Percentiles rank a stretch among this genome's conserved stretches.
These are phyloP conservation scores for Tiliacea citrago DNA, from an alignment of 2,888 invertebrate species.

Conservation along the genomic window DNA sequence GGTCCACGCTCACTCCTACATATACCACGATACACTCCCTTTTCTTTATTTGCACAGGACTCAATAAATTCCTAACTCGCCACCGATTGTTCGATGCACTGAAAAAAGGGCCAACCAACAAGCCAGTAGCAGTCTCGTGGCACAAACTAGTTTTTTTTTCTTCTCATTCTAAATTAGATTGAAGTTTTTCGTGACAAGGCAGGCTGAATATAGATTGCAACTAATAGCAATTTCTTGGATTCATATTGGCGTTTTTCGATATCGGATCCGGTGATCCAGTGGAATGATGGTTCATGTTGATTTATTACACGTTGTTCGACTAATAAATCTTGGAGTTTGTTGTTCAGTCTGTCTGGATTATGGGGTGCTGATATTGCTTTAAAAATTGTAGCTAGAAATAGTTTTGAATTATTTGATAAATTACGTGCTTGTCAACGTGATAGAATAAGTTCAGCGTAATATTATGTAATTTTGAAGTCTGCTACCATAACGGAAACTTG, in stretches of 20 bases:
- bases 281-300: constrained; percentile 52
- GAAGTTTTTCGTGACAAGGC: constrained; percentile 70
- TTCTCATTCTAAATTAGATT: constrained; percentile 74
- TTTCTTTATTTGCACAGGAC: constrained; percentile 85
- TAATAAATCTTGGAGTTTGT: constrained; percentile 48
- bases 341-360: constrained; percentile 1
- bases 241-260: constrained; percentile 58
- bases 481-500: not conserved
- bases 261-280: constrained; percentile 40
- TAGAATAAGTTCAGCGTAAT: not conserved
- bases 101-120: constrained; percentile 79
- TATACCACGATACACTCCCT: constrained; percentile 69
- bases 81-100: constrained; percentile 83
- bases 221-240: constrained; percentile 58
- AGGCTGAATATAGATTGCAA: constrained; percentile 65
- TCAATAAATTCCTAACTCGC: constrained; percentile 87
- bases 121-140: constrained; percentile 60
- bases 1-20: constrained; percentile 78
- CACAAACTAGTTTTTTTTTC: constrained; percentile 67
- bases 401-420: not conserved
- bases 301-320: constrained; percentile 41
- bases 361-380: not conserved
- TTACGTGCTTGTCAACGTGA: not conserved
- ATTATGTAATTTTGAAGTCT: not conserved
- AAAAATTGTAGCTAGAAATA: not conserved